phyloP scores from a whole-genome alignment of 2,113 vertebrate species.

The Oceanodroma tethys region DNA sequence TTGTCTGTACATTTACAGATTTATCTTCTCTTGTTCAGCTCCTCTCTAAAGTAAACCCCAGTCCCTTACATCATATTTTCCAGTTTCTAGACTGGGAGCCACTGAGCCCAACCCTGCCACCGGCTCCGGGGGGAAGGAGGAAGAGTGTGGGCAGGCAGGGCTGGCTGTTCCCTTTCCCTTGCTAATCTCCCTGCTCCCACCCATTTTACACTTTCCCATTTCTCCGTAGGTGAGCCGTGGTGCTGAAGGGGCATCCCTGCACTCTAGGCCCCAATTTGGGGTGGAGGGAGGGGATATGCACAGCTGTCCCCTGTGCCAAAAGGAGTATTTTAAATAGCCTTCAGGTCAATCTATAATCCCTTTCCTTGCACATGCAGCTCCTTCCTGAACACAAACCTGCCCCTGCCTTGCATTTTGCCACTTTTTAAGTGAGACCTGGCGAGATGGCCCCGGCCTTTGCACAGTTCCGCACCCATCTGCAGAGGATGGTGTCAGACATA shows the following conservation, averaged over 20 bases:
- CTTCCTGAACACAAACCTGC: not conserved
- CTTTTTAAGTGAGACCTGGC: not conserved
- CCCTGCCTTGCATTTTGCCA: not conserved
- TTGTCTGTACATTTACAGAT: not conserved
- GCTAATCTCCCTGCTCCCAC: not conserved
- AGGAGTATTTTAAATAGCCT: not conserved
- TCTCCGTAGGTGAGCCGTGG: not conserved
- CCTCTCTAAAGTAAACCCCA: not conserved
- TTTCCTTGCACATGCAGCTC: not conserved
- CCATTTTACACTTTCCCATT: not conserved
- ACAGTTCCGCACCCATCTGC: not conserved
- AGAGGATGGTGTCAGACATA: too few relatives aligned
- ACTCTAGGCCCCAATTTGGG: too few relatives aligned
- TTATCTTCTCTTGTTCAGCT: not conserved
- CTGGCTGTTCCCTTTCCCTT: not conserved
- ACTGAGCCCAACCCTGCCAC: not conserved
- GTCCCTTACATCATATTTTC: not conserved
- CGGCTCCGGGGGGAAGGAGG: not conserved
- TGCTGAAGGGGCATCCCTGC: not conserved
- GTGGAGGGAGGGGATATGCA: not conserved
- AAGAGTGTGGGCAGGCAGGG: not conserved
- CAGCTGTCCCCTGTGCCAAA: not conserved
- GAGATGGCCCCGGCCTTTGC: not conserved
- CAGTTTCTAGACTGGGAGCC: not conserved
- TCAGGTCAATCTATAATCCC: rapidly evolving